These are phyloP conservation scores for Drosophila quadrilineata DNA, from an alignment of 1,140 invertebrate species.

Conservation along the genomic window DNA sequence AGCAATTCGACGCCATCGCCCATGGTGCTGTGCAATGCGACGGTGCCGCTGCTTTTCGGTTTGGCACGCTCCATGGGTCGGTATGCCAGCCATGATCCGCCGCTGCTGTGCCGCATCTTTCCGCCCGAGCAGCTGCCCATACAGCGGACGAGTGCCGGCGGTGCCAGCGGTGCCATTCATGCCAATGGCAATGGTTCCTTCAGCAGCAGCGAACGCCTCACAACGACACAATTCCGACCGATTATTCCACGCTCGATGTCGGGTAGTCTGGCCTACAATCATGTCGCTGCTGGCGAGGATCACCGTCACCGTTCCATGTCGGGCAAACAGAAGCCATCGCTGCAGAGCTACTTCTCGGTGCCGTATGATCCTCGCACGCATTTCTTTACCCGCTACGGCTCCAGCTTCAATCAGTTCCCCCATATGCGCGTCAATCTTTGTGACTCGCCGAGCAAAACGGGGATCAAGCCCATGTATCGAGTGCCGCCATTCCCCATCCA, in stretches of 20 bases:
- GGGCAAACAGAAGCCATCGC: conserved; percentile 80
- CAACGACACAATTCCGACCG: conserved; percentile 87
- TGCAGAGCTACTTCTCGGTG: conserved; percentile 86
- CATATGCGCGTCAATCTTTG: conserved; percentile 85
- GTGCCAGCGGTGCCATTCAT: conserved; percentile 52
- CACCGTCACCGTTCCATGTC: not conserved
- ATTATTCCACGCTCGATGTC: conserved; percentile 97
- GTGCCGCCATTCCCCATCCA: conserved; percentile 86
- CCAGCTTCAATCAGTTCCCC: conserved; percentile 94
- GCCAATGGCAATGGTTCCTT: conserved; percentile 42
- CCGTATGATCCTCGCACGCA: conserved; percentile 91
- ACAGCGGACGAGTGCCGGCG: conserved; percentile 80
- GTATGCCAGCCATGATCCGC: conserved; percentile 88
- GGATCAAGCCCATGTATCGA: conserved; percentile 71
- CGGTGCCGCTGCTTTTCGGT: conserved; percentile 93
- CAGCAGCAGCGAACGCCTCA: conserved; percentile 69
- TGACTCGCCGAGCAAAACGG: conserved; percentile 85
- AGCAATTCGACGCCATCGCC: conserved; percentile 82
- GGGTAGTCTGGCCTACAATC: conserved; percentile 86
- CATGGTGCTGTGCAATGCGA: conserved; percentile 89
- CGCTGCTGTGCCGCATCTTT: conserved; percentile 92
- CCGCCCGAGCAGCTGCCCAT: conserved; percentile 87
- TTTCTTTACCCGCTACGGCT: conserved; percentile 96
- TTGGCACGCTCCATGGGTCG: conserved; percentile 93
- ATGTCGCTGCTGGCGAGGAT: not conserved